Evolutionary conservation across 2,113 vertebrate genomes (phyloP).

Genomic region (Puntigrus tetrazona): DNA sequence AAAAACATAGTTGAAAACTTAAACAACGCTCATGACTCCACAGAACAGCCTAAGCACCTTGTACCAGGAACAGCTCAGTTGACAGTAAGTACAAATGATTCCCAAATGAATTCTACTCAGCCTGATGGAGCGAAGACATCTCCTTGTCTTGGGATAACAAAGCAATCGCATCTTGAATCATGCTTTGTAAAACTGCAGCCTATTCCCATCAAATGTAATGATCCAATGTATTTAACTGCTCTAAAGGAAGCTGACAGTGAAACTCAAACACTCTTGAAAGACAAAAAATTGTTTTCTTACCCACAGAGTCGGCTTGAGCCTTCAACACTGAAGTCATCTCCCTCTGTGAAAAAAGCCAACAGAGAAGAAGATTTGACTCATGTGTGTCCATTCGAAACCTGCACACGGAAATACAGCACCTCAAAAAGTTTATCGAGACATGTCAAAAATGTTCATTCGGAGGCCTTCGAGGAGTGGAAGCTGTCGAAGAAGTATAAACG

Average conservation of each 20-base stretch:
- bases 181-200: slow-evolving; percentile 54
- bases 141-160: background rate
- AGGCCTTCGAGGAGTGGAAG: slow-evolving; percentile 95
- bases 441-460: slow-evolving; percentile 94
- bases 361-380: slow-evolving; percentile 78
- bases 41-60: slow-evolving; percentile 64
- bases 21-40: slow-evolving; percentile 58
- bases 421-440: slow-evolving; percentile 96
- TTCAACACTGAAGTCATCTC: background rate
- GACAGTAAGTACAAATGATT: background rate
- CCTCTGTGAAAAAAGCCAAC: background rate
- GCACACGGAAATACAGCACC: slow-evolving; percentile 92
- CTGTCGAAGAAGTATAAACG: slow-evolving; percentile 89
- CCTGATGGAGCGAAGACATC: background rate
- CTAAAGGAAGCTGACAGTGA: slow-evolving; percentile 21
- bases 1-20: slow-evolving; percentile 73
- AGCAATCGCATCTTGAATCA: slow-evolving; percentile 21
- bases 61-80: slow-evolving; percentile 29
- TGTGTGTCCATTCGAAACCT: slow-evolving; percentile 88
- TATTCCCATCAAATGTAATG: slow-evolving; percentile 41
- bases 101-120: background rate
- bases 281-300: slow-evolving; percentile 53
- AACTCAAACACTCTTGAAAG: slow-evolving; percentile 48
- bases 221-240: slow-evolving; percentile 41
- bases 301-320: background rate